Percentiles rank a stretch among this genome's conserved stretches.
phyloP scores from a whole-genome alignment of 2,113 vertebrate genomes.

The Clarias macrocephalus region DNA sequence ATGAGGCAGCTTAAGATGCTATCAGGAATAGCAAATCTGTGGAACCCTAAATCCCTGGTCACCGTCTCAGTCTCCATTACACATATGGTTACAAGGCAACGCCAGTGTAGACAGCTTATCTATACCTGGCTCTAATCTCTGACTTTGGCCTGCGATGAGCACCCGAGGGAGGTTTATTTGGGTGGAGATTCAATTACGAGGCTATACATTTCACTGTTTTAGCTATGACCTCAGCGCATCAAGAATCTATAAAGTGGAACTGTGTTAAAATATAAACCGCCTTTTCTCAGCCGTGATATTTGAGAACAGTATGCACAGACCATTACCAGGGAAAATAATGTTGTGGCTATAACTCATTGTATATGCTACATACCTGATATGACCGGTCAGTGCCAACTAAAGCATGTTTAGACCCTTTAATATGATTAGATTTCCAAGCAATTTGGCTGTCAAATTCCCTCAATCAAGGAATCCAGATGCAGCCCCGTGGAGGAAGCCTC shows the following conservation, averaged over 20 bases:
- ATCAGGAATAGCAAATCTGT: constrained; percentile 56
- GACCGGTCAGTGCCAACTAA: too few relatives aligned
- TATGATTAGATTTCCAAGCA: not conserved
- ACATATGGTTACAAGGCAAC: constrained; percentile 3
- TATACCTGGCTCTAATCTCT: constrained; percentile 6
- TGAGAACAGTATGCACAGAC: not conserved
- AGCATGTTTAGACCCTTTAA: constrained; percentile 1
- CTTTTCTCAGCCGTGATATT: not conserved
- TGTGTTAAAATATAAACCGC: not conserved
- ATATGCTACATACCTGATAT: not conserved
- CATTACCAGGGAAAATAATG: not conserved
- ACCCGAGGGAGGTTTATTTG: not conserved
- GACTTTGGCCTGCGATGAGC: not conserved
- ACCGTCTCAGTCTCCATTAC: constrained; percentile 57
- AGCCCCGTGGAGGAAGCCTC: not conserved
- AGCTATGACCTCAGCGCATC: not conserved
- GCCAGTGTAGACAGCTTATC: constrained; percentile 15
- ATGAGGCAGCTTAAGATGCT: constrained; percentile 68
- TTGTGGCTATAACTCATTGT: not conserved
- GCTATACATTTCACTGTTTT: not conserved
- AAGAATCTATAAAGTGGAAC: not conserved
- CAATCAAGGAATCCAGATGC: not conserved
- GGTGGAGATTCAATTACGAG: not conserved
- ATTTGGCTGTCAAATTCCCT: not conserved
- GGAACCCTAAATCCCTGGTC: constrained; percentile 52